Conservation (phyloP, 2,113 vertebrate genomes). For the Microcebus griseorufus region DNA sequence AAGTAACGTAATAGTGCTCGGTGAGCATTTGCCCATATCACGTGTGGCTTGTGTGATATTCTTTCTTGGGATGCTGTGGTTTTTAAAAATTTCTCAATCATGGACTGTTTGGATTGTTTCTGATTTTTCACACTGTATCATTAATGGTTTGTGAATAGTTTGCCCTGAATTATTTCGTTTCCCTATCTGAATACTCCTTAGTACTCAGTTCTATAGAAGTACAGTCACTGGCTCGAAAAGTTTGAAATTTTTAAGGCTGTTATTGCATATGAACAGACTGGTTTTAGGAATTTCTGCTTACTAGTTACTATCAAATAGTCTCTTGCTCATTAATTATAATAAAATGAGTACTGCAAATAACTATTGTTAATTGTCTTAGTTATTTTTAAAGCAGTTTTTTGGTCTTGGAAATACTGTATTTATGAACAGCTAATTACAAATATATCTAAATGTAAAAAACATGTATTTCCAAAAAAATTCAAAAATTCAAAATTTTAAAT, state of each 20-base stretch:
- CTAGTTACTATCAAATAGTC: neutral
- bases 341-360: neutral
- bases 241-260: neutral
- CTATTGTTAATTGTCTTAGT: neutral
- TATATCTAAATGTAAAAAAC: neutral
- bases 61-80: neutral
- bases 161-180: neutral
- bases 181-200: neutral
- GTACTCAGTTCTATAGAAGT: neutral
- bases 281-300: neutral
- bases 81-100: neutral
- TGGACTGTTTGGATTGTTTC: neutral
- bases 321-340: neutral
- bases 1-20: neutral
- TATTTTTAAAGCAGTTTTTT: constrained; percentile 14
- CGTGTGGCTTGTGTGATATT: neutral
- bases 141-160: neutral
- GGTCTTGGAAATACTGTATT: neutral
- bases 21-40: fast-evolving
- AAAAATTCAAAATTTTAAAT: neutral
- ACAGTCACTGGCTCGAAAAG: neutral
- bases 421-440: neutral
- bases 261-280: neutral
- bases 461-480: neutral
- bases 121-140: neutral